A percentile compares a stretch with the other conserved stretches of the same genome.
These are phyloP conservation scores for Tetragonula carbonaria DNA, from an alignment of 2,888 invertebrate species.

Conservation along the genomic window DNA sequence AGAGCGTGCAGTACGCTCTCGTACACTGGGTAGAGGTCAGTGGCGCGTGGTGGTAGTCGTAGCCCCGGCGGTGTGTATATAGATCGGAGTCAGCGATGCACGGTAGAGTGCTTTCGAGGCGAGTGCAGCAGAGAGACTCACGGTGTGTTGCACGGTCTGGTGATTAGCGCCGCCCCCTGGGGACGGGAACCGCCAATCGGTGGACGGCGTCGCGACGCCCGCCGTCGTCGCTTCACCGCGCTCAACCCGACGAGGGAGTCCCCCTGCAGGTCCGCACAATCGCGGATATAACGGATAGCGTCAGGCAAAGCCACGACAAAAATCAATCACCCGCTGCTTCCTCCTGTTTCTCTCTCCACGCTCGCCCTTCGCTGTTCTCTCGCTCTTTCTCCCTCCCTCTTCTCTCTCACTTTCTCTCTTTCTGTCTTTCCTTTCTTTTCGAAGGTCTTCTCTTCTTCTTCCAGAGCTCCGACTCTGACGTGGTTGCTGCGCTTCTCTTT, in stretches of 20 bases:
- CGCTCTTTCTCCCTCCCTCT: constrained; percentile 3
- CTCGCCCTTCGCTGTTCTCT: constrained; percentile 22
- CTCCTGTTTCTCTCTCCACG: constrained; percentile 59
- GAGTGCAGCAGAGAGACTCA: constrained; percentile 80
- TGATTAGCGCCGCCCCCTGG: constrained; percentile 84
- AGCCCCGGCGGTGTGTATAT: constrained; percentile 32
- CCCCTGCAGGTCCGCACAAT: constrained; percentile 71
- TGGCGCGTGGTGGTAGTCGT: constrained; percentile 48
- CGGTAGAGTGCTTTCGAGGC: constrained; percentile 81
- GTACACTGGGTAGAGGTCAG: constrained; percentile 52
- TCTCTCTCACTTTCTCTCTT: constrained; percentile 39
- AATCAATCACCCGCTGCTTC: constrained; percentile 83
- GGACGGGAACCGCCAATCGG: constrained; percentile 83
- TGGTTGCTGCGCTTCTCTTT: too few relatives aligned
- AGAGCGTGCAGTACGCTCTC: constrained; percentile 30
- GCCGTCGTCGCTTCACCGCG: constrained; percentile 79
- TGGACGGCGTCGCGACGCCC: constrained; percentile 83
- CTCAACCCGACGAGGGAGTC: constrained; percentile 59
- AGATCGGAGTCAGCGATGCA: constrained; percentile 73
- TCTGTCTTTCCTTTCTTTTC: constrained; percentile 4
- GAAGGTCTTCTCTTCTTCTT: neutral
- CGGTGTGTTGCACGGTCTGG: constrained; percentile 82
- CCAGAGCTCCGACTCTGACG: too few relatives aligned
- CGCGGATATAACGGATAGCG: constrained; percentile 75
- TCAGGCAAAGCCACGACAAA: constrained; percentile 83